Evolutionary conservation across 1,140 invertebrate species (phyloP).

Genomic region (Frieseomelitta varia): DNA sequence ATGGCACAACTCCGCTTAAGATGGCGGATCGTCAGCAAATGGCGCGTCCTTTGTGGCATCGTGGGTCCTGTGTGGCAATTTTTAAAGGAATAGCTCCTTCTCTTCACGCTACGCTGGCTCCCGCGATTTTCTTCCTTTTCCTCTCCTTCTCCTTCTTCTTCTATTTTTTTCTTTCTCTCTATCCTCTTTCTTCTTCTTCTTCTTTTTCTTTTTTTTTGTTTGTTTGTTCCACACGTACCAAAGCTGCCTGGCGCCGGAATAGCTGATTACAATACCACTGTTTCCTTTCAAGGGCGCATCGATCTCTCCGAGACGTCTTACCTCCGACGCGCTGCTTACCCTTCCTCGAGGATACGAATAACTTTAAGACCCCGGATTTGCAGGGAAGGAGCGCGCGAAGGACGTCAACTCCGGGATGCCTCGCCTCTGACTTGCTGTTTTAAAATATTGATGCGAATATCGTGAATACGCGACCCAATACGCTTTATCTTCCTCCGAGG

Average conservation of each 20-base stretch:
- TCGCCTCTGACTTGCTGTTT: neutral
- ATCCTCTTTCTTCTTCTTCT: too few relatives aligned
- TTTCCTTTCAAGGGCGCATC: neutral
- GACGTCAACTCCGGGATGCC: neutral
- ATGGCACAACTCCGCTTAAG: neutral
- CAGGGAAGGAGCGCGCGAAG: neutral
- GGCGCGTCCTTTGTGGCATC: neutral
- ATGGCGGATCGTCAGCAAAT: constrained; percentile 12
- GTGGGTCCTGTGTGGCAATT: constrained; percentile 1
- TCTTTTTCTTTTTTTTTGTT: too few relatives aligned
- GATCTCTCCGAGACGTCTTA: neutral
- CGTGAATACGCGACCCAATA: neutral
- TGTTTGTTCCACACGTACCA: neutral
- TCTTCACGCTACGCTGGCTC: neutral
- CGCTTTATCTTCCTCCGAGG: too few relatives aligned
- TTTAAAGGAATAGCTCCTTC: neutral
- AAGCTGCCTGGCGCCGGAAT: constrained; percentile 2
- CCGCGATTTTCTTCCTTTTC: neutral
- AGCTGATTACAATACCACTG: neutral
- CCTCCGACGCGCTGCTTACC: neutral
- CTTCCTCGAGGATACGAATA: neutral
- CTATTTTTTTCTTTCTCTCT: too few relatives aligned
- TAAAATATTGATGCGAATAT: neutral
- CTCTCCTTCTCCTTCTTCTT: too few relatives aligned
- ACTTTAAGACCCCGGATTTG: neutral